Conservation (phyloP, 2,888 invertebrate genomes). For the Polymixis flavicincta region DNA sequence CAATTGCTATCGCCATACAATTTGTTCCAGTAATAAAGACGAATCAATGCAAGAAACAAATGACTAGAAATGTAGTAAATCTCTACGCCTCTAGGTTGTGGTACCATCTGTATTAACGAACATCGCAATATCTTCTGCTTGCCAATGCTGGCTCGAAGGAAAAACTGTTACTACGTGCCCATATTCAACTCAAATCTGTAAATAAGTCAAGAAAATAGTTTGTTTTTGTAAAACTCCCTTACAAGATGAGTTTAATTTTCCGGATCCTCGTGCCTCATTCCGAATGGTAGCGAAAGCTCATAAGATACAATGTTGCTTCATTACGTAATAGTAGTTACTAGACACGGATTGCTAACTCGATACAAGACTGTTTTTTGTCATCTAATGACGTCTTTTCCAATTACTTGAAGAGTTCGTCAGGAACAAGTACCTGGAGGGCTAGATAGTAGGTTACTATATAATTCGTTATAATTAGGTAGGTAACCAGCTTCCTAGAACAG, state of each 20-base stretch:
- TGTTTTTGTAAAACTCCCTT: background rate
- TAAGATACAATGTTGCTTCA: conserved; percentile 8
- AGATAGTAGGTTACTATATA: background rate
- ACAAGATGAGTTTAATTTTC: conserved; percentile 10
- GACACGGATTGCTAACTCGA: background rate
- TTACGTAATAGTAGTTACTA: background rate
- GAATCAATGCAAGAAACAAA: conserved; percentile 1
- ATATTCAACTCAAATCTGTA: conserved; percentile 5
- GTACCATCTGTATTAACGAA: background rate
- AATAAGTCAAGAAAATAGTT: background rate
- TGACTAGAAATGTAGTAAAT: conserved; percentile 6
- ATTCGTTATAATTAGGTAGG: background rate
- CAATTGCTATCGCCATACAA: background rate
- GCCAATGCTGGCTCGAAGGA: background rate
- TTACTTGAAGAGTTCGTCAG: conserved; percentile 10
- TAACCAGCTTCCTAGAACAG: background rate
- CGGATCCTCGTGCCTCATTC: background rate
- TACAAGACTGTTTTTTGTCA: background rate
- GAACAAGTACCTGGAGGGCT: background rate
- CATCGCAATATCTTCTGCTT: background rate
- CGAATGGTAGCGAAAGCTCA: background rate
- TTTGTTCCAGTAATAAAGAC: background rate
- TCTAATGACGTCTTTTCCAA: conserved; percentile 29
- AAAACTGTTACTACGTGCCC: conserved; percentile 6
- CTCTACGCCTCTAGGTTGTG: background rate